Conservation (phyloP, 2,888 invertebrate species). For the Ectemnius lituratus region DNA sequence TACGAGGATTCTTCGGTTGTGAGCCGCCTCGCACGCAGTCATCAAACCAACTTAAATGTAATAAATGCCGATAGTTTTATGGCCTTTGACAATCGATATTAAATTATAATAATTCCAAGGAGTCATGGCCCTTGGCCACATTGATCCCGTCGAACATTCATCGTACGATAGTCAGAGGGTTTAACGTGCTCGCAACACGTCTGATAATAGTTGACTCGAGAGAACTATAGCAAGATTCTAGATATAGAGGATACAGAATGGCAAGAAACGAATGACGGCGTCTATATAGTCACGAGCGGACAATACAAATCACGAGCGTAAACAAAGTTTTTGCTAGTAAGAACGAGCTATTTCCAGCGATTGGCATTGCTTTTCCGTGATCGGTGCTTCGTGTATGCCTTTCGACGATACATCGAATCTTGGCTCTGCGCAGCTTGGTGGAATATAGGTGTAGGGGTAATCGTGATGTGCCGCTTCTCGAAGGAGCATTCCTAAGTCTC, state of each 20-base stretch:
- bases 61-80: background rate
- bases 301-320: slow-evolving; percentile 6
- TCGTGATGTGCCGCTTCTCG: slow-evolving; percentile 29
- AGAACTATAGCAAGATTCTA: too few relatives aligned
- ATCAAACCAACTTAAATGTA: background rate
- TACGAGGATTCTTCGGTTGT: too few relatives aligned
- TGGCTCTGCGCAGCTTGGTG: too few relatives aligned
- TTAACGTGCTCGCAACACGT: too few relatives aligned
- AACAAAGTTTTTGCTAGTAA: slow-evolving; percentile 22
- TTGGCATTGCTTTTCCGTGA: background rate
- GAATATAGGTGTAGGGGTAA: slow-evolving; percentile 31
- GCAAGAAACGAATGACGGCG: too few relatives aligned
- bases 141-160: too few relatives aligned
- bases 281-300: too few relatives aligned
- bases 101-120: slow-evolving; percentile 34
- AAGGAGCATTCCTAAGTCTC: slow-evolving; percentile 26
- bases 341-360: slow-evolving; percentile 15
- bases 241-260: too few relatives aligned
- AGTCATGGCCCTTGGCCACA: too few relatives aligned
- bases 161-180: too few relatives aligned
- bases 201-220: too few relatives aligned
- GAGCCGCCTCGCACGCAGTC: too few relatives aligned
- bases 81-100: slow-evolving; percentile 26
- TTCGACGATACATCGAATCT: slow-evolving; percentile 34
- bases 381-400: background rate